Conservation (phyloP, 2,888 invertebrate species). For the Lasioglossum villosulum region DNA sequence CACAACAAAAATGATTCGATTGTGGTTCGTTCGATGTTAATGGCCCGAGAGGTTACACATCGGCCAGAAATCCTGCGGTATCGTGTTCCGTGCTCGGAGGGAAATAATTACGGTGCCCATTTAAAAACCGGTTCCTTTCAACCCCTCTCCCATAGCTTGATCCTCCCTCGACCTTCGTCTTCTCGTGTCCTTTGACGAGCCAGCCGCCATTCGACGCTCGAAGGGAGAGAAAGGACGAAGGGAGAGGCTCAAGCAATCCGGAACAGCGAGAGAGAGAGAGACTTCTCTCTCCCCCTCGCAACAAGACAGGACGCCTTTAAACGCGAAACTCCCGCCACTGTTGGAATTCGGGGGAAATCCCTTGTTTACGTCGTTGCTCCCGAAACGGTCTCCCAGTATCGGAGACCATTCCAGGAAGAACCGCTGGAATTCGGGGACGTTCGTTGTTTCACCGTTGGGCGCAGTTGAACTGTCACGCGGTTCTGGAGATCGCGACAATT, state of each 20-base stretch:
- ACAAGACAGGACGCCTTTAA: neutral
- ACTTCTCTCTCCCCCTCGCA: neutral
- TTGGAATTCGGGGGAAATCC: conserved; percentile 17
- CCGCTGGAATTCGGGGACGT: conserved; percentile 2
- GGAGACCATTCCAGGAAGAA: neutral
- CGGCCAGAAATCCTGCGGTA: conserved; percentile 65
- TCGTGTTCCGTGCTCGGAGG: conserved; percentile 50
- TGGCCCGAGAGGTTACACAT: conserved; percentile 47
- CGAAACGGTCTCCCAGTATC: neutral
- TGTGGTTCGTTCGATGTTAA: conserved; percentile 9
- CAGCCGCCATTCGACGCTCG: conserved; percentile 25
- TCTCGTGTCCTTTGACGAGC: conserved; percentile 69
- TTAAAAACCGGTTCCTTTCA: conserved; percentile 74
- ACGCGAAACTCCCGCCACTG: neutral
- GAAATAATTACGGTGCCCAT: conserved; percentile 77
- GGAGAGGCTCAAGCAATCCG: neutral
- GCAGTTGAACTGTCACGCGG: neutral
- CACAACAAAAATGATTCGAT: neutral
- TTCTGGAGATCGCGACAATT: neutral
- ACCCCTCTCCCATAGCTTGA: neutral
- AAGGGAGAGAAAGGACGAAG: conserved; percentile 11
- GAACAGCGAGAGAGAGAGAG: neutral
- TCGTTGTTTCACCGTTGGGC: neutral
- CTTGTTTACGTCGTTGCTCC: conserved; percentile 3
- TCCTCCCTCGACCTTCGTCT: conserved; percentile 57